A percentile compares a stretch with the other conserved stretches of the same genome.
Conservation (phyloP, 2,113 vertebrate genomes). For the Parus major region DNA sequence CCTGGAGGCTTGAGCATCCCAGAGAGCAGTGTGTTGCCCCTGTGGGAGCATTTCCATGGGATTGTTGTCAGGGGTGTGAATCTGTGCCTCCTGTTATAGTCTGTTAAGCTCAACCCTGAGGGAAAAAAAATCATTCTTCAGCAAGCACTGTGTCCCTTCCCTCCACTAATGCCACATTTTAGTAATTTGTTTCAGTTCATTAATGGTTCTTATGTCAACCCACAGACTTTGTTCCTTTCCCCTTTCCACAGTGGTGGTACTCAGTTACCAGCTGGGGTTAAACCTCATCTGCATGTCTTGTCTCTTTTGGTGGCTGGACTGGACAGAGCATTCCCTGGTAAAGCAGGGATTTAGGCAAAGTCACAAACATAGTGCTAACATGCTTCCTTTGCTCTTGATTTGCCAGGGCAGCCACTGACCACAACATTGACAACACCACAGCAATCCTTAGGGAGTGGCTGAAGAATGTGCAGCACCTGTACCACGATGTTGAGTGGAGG, state of each 20-base stretch:
- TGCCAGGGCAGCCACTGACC: constrained; percentile 90
- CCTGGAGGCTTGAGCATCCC: neutral
- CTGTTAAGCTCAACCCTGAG: neutral
- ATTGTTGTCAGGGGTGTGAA: neutral
- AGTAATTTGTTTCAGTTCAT: neutral
- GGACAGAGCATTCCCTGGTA: neutral
- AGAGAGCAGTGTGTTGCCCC: neutral
- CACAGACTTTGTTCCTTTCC: neutral
- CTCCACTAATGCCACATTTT: neutral
- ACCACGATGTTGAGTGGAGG: constrained; percentile 96
- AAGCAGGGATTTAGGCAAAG: neutral
- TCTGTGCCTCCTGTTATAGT: neutral
- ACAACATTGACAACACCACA: constrained; percentile 92
- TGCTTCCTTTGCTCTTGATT: neutral
- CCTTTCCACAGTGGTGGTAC: neutral
- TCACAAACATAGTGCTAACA: neutral
- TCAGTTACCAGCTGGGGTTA: neutral
- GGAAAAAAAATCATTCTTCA: neutral
- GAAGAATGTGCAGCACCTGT: constrained; percentile 83
- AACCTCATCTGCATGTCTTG: rapidly evolving
- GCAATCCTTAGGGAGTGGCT: constrained; percentile 92
- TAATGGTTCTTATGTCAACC: neutral
- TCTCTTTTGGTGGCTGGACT: neutral
- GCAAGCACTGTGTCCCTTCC: rapidly evolving
- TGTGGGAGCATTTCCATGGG: neutral